Conservation (phyloP, 2,797 vertebrate species). For the Lemur catta region DNA sequence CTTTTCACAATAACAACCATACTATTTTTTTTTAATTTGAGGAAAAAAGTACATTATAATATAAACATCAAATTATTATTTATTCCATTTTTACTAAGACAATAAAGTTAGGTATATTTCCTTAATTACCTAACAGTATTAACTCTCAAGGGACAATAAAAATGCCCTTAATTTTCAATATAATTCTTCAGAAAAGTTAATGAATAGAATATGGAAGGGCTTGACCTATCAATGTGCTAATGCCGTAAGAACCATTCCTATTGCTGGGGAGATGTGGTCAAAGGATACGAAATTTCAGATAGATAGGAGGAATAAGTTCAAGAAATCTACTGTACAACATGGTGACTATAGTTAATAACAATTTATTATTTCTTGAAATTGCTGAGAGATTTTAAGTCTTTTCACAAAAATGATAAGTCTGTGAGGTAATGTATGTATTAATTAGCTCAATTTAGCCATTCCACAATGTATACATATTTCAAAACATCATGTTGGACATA, state of each 20-base stretch:
- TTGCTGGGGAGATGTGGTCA: background rate
- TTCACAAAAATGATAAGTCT: background rate
- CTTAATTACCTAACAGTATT: conserved; percentile 13
- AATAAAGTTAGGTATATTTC: background rate
- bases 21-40: background rate
- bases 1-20: background rate
- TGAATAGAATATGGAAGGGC: background rate
- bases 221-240: background rate
- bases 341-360: background rate
- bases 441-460: background rate
- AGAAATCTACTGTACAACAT: background rate
- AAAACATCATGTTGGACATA: background rate
- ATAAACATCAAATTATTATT: background rate
- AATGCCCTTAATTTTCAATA: background rate
- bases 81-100: background rate
- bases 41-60: background rate
- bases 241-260: background rate
- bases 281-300: background rate
- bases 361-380: background rate
- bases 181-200: background rate
- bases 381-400: background rate
- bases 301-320: background rate
- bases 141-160: background rate
- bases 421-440: background rate
- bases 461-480: background rate